These are phyloP conservation scores for Premnoplex brunnescens DNA, from an alignment of 2,797 vertebrate genomes.

Conservation along the genomic window DNA sequence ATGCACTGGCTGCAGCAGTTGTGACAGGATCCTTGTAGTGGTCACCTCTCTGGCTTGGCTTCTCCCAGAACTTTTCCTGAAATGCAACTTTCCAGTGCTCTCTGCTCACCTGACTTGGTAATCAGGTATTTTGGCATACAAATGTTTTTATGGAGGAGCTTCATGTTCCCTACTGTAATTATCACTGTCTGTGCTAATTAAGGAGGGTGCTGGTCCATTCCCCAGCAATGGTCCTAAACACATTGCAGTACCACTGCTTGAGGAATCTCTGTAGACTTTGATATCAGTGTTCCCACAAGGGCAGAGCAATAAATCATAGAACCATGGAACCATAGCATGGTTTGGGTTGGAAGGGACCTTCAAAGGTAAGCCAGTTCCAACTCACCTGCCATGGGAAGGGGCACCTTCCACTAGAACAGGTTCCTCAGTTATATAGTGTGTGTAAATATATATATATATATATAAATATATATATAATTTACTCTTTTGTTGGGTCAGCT, in stretches of 20 bases:
- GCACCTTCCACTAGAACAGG: background rate
- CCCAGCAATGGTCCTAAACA: fast-evolving
- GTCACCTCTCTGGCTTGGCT: background rate
- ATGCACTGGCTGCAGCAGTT: background rate
- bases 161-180: background rate
- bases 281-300: background rate
- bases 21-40: background rate
- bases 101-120: background rate
- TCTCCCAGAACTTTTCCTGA: background rate
- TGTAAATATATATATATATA: background rate
- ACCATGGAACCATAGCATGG: background rate
- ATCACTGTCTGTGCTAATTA: fast-evolving
- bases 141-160: background rate
- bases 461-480: background rate
- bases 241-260: fast-evolving
- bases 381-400: background rate
- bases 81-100: background rate
- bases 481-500: background rate
- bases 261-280: background rate
- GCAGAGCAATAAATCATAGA: background rate
- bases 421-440: background rate
- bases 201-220: background rate
- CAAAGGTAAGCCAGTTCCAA: background rate
- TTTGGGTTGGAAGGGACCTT: background rate
- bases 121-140: background rate